Evolutionary conservation across 2,888 invertebrate genomes (phyloP), one percentile per base, ranked within the genome.

Genomic region (Eulithis testata): DNA sequence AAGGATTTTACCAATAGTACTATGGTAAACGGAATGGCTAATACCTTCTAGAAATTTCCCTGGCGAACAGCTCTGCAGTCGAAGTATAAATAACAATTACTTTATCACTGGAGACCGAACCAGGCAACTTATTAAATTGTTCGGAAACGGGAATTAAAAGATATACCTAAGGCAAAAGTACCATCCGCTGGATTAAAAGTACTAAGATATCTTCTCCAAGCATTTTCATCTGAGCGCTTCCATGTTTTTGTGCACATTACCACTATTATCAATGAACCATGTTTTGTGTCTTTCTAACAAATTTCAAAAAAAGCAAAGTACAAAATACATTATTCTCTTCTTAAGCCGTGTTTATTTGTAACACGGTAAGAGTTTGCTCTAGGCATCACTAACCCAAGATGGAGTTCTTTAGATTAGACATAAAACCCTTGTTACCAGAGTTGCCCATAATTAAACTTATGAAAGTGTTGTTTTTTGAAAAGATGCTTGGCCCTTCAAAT

Each of bases 151-250:
- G n/a, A 44, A 44, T 44, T 44, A 11, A 44, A 40, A 40, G 40
- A 40, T 40, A 44, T 44, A 21, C 21, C 21, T 21, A 3, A 81
- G 81, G 82, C 21, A 83, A 86, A 83, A 80, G 81, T 84, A 84
- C 83, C 82, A 76, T 70, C 73, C 75, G 40, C n/a, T 44, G n/a
- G 11, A 44, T n/a, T 44, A 44, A 44, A 44, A 44, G n/a, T 44
- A 43, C 11, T 4, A n/a, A 4, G 44, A n/a, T n/a, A 44, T n/a
- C n/a, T 44, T n/a, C n/a, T 4, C 3, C 44, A 11, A 44, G 40
- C 40, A n/a, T 44, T 44, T 44, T 4, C 44, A 44, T n/a, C 44
- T 44, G n/a, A 44, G 44, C 44, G 11, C n/a, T 44, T n/a, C n/a
- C 44, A n/a, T 44, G 44, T n/a, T 11, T 44, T 44, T 5, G 44